Evolutionary conservation across 2,113 vertebrate genomes (phyloP).

Genomic region (Sorex fumeus): DNA sequence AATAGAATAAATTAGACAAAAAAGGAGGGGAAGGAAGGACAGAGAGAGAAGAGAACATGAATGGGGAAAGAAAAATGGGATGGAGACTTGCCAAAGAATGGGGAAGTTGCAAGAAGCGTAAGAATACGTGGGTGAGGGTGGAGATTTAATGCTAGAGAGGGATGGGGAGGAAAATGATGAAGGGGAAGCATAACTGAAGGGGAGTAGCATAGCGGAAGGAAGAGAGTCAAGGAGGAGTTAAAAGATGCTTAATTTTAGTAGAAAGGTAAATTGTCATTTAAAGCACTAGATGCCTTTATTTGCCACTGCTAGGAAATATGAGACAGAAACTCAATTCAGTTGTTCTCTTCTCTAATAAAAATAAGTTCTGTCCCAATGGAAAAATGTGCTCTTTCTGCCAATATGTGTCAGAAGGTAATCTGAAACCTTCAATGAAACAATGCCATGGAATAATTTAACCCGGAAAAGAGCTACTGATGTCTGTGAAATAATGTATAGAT

Average conservation of each 20-base stretch:
- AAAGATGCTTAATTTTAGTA: slow-evolving; percentile 65
- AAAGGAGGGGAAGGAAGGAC: neutral
- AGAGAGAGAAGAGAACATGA: slow-evolving; percentile 23
- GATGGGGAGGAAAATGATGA: neutral
- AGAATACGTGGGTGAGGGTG: no score
- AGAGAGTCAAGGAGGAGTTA: neutral
- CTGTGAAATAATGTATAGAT: slow-evolving; percentile 88
- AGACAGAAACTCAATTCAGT: slow-evolving; percentile 83
- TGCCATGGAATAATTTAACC: slow-evolving; percentile 89
- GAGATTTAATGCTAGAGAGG: neutral
- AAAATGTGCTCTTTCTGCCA: slow-evolving; percentile 85
- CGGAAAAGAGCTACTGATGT: slow-evolving; percentile 82
- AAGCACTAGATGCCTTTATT: slow-evolving; percentile 82
- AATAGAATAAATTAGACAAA: slow-evolving; percentile 32
- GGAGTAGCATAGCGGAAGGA: neutral
- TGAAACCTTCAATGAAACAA: slow-evolving; percentile 89
- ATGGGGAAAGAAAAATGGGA: neutral
- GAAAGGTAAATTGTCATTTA: slow-evolving; percentile 61
- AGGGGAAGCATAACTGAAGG: neutral
- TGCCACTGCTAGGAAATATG: slow-evolving; percentile 77
- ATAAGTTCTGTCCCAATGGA: slow-evolving; percentile 84
- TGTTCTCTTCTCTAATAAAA: slow-evolving; percentile 84
- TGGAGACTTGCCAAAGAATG: neutral
- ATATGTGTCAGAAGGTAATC: slow-evolving; percentile 88
- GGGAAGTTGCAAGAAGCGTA: no score